Base-by-base conservation (phyloP, 2,888 invertebrate species). In the Hemaris fuciformis region DNA sequence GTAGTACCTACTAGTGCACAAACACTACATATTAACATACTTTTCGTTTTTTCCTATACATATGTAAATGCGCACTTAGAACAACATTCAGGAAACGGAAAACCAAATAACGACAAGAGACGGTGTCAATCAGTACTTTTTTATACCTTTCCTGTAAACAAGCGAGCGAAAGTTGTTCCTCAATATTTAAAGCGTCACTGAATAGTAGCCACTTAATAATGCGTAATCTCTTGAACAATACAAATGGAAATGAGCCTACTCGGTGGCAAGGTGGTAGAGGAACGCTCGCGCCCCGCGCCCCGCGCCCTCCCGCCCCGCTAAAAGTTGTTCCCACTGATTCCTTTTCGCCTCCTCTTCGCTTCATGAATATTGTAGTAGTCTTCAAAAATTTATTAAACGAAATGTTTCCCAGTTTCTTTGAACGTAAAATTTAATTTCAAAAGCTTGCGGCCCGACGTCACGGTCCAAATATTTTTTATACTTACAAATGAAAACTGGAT, bases 361-460 rank as follows among this genome's bases (percentile, higher is more conserved):
- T 67, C 72, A 74, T 77, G 73, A 79, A 80, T 80, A 76, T 74
- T 79, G 71, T 71, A 79, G 74, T 67, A 71, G 72, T 68, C 75
- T 71, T 77, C 71, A 73, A 76, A 76, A 75, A 76, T 71, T 59
- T 75, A 76, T 75, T 76, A 75, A 76, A 74, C 72, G 73, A 73
- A 77, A 75, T 72, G 68, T 69, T 70, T 63, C 70, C 66, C 71
- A 66, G 69, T 67, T 73, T 67, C 75, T 73, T 75, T 72, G 72
- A 72, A 76, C 70, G 71, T 72, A 66, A 75, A 75, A 77, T 74
- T 74, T 73, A 74, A 78, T 79, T 78, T 75, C 60, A 48, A 68
- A 67, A n/a, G n/a, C n/a, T n/a, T n/a, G 62, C 57, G 15, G 57
- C 66, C 64, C 66, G 59, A 67, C n/a, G 64, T 41, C 72, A 66